Conservation (phyloP, 2,113 vertebrate genomes). For the Isichthys henryi region DNA sequence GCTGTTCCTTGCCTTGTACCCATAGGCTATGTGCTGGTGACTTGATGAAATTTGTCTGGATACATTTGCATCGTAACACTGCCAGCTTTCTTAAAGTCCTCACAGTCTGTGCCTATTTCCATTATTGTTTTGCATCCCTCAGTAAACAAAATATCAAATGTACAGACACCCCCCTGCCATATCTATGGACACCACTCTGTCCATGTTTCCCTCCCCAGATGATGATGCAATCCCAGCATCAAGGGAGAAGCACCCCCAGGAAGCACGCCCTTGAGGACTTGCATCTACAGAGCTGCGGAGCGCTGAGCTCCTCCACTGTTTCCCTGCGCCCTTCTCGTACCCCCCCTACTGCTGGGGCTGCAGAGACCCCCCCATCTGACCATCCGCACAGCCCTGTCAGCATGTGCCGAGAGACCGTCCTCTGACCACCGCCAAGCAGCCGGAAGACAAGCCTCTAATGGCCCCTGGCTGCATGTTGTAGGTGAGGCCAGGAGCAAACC, state of each 20-base stretch:
- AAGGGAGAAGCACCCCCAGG: constrained; percentile 49
- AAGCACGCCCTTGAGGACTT: constrained; percentile 67
- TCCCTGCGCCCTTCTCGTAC: constrained; percentile 44
- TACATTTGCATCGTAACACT: not conserved
- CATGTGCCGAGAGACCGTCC: constrained; percentile 70
- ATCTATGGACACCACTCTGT: not conserved
- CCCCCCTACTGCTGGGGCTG: constrained; percentile 32
- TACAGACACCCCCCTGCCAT: not conserved
- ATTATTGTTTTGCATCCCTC: not conserved
- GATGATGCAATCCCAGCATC: constrained; percentile 65
- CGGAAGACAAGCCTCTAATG: constrained; percentile 36
- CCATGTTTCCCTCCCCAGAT: constrained; percentile 47
- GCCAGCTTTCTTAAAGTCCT: not conserved
- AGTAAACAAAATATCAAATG: not conserved
- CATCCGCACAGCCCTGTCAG: constrained; percentile 54
- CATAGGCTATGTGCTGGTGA: not conserved
- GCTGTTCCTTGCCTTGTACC: not conserved
- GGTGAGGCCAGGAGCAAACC: constrained; percentile 33
- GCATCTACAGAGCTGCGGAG: constrained; percentile 85
- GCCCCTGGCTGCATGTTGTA: constrained; percentile 33
- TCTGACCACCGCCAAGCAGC: constrained; percentile 50
- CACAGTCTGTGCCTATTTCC: not conserved
- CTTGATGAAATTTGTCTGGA: not conserved
- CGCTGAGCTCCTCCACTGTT: constrained; percentile 67
- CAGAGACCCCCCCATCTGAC: constrained; percentile 42